These are phyloP conservation scores for Leptinotarsa undecemlineata DNA, from an alignment of 1,140 invertebrate species.

Conservation along the genomic window DNA sequence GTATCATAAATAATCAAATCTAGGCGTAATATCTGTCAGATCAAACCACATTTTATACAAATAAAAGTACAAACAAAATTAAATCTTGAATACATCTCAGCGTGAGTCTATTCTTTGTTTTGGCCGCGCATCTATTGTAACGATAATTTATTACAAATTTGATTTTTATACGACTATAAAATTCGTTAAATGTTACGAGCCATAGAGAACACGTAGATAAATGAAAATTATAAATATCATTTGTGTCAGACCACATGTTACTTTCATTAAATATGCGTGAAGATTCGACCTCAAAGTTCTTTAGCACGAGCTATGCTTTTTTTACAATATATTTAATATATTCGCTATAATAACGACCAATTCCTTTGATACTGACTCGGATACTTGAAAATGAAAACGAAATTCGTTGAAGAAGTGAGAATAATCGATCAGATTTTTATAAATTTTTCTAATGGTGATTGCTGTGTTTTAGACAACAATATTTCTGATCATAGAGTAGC, in stretches of 20 bases:
- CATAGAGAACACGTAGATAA: conserved; percentile 20
- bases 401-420: too few relatives aligned
- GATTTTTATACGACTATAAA: conserved; percentile 36
- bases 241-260: conserved; percentile 13
- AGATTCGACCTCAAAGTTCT: conserved; percentile 3
- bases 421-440: too few relatives aligned
- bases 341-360: neutral
- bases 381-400: too few relatives aligned
- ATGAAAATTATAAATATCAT: conserved; percentile 23
- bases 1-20: conserved; percentile 27
- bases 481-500: too few relatives aligned
- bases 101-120: conserved; percentile 35
- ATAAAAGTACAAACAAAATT: conserved; percentile 38
- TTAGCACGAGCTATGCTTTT: conserved; percentile 12
- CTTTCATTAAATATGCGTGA: conserved; percentile 20
- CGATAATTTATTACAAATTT: conserved; percentile 34
- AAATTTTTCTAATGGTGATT: too few relatives aligned
- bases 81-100: conserved; percentile 29
- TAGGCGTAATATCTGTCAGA: conserved; percentile 33
- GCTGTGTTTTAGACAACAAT: too few relatives aligned
- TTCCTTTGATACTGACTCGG: neutral
- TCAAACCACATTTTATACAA: conserved; percentile 26
- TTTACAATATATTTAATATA: neutral
- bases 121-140: conserved; percentile 27
- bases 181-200: conserved; percentile 23